Evolutionary conservation across 23 tunicate species (phyloP).

Genomic region (Halocynthia aurantium): DNA sequence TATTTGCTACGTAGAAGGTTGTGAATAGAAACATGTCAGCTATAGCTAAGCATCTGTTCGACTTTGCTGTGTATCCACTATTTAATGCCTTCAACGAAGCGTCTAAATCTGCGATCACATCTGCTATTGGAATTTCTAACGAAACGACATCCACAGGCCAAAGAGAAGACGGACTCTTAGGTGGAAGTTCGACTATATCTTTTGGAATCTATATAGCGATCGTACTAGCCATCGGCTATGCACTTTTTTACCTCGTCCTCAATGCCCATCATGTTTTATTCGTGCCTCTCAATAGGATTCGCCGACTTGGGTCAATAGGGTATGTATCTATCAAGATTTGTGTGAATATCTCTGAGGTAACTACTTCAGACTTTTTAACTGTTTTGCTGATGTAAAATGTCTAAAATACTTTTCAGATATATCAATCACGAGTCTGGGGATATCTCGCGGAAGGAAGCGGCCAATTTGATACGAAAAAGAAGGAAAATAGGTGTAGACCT

Average conservation of each 20-base stretch:
- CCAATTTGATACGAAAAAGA: conserved; percentile 64
- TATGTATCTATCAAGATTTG: not conserved
- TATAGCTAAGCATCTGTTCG: too few species aligned
- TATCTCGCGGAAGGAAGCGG: conserved; percentile 38
- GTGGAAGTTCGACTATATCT: not conserved
- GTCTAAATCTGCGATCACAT: too few species aligned
- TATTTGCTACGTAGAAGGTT: too few species aligned
- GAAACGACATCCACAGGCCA: too few species aligned
- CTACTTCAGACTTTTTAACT: too few species aligned
- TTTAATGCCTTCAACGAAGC: too few species aligned
- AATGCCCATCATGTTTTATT: conserved; percentile 7
- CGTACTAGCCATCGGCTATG: not conserved
- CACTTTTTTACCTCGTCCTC: not conserved
- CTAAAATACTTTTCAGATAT: not conserved
- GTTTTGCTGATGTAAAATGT: not conserved
- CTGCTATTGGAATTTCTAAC: too few species aligned
- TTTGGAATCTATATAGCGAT: not conserved
- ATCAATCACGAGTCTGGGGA: conserved; percentile 16
- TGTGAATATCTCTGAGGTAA: too few species aligned
- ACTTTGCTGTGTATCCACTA: too few species aligned
- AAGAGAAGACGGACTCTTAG: not conserved
- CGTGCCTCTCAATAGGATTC: conserved; percentile 33
- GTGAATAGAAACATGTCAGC: too few species aligned
- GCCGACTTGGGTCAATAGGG: conserved; percentile 57
- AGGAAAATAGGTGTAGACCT: conserved; percentile 70